These are phyloP conservation scores for Astyanax mexicanus DNA, from an alignment of 2,797 vertebrate genomes.

Conservation along the genomic window DNA sequence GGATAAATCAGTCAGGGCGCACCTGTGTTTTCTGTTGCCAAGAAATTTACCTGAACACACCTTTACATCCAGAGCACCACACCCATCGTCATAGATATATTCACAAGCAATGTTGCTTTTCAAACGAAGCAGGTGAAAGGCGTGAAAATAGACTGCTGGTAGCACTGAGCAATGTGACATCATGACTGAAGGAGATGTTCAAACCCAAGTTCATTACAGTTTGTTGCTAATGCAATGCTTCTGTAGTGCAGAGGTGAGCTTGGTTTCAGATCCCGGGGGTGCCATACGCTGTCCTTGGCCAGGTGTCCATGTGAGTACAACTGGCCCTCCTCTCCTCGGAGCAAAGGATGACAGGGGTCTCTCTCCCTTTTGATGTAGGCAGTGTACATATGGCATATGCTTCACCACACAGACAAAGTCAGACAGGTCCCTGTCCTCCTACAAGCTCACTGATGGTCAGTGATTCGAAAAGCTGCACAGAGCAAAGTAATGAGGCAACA, in stretches of 20 bases:
- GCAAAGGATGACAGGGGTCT: slow-evolving; percentile 13
- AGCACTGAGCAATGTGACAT: too few species aligned
- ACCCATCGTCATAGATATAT: too few species aligned
- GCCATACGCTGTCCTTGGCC: not conserved
- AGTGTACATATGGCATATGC: slow-evolving; percentile 2
- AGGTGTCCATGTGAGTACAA: slow-evolving; percentile 12
- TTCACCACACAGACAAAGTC: not conserved
- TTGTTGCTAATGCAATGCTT: slow-evolving; percentile 24
- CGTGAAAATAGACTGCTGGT: too few species aligned
- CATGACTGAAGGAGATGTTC: too few species aligned
- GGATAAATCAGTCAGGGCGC: too few species aligned
- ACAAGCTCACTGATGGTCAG: not conserved
- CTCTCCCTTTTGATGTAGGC: slow-evolving; percentile 9
- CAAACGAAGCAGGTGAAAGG: too few species aligned
- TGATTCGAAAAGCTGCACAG: not conserved
- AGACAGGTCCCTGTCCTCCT: not conserved
- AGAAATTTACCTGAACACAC: too few species aligned
- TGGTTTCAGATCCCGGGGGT: slow-evolving; percentile 6
- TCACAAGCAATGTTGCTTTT: too few species aligned
- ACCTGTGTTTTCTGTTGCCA: too few species aligned
- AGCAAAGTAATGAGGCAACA: not conserved
- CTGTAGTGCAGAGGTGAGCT: slow-evolving; percentile 25
- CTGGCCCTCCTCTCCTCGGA: slow-evolving; percentile 14
- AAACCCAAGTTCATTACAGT: too few species aligned
- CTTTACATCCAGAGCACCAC: too few species aligned